Conservation (phyloP, 2,888 invertebrate species). For the Nineta flava region DNA sequence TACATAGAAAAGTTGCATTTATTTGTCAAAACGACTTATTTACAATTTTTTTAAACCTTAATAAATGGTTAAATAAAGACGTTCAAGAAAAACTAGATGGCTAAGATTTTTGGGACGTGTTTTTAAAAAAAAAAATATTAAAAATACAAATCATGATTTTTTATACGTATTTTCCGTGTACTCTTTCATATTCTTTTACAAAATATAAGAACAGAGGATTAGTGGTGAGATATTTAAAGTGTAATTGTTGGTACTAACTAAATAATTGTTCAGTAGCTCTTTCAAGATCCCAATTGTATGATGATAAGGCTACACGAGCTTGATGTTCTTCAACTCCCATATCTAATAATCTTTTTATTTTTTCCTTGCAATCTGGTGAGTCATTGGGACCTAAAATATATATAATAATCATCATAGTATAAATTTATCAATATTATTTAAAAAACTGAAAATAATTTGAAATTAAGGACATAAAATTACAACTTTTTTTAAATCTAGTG, state of each 20-base stretch:
- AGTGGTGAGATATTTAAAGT: no score
- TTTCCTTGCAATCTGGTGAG: slow-evolving; percentile 68
- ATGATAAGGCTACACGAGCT: slow-evolving; percentile 79
- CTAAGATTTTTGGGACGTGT: no score
- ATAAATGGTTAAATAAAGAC: no score
- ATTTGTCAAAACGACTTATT: no score
- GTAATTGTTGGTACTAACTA: slow-evolving; percentile 39
- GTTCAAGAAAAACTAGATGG: no score
- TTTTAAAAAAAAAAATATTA: no score
- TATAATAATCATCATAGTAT: slow-evolving; percentile 13
- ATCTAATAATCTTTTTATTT: slow-evolving; percentile 74
- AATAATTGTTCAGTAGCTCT: slow-evolving; percentile 79
- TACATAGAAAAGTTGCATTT: no score
- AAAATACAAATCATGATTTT: no score
- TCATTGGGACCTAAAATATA: slow-evolving; percentile 47
- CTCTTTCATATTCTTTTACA: no score
- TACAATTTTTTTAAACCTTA: no score
- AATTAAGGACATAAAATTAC: neutral
- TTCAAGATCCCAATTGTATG: slow-evolving; percentile 85
- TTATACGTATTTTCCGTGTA: no score
- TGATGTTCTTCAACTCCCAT: slow-evolving; percentile 90
- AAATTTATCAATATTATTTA: neutral
- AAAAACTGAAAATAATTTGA: neutral
- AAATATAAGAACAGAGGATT: no score
- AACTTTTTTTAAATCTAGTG: neutral